Percentiles rank a stretch among this genome's conserved stretches.
phyloP scores from a whole-genome alignment of 1,140 invertebrate genomes.

The Drosophila mojavensis region DNA sequence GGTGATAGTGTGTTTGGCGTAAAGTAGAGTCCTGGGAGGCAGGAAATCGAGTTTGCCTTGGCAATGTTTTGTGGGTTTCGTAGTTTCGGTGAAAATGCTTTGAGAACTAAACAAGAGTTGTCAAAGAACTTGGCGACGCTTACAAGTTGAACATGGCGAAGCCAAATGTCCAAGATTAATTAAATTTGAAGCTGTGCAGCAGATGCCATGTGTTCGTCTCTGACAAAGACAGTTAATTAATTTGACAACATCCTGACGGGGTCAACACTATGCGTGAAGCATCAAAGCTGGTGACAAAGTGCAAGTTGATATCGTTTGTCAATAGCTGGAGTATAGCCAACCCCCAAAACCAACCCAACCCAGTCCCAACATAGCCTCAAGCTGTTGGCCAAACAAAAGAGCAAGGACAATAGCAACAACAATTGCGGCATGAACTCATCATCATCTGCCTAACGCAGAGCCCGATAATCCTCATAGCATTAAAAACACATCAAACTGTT shows the following conservation, averaged over 20 bases:
- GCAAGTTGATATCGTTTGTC: conserved; percentile 65
- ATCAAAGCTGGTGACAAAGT: conserved; percentile 14
- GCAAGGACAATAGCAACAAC: background rate
- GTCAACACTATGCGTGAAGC: conserved; percentile 50
- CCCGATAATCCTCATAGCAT: conserved; percentile 61
- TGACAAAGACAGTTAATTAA: conserved; percentile 71
- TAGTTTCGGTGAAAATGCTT: conserved; percentile 43
- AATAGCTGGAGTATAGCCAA: conserved; percentile 15
- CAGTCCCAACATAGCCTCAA: too few relatives aligned
- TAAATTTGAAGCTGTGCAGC: conserved; percentile 60
- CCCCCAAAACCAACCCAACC: too few relatives aligned
- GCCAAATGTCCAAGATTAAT: conserved; percentile 61
- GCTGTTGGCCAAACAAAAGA: too few relatives aligned
- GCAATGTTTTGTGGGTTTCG: conserved; percentile 28
- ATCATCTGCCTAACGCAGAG: conserved; percentile 13
- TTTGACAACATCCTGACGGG: conserved; percentile 59
- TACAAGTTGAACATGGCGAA: background rate
- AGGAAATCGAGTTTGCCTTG: conserved; percentile 44
- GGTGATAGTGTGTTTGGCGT: conserved; percentile 35
- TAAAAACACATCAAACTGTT: conserved; percentile 78
- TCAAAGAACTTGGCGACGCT: conserved; percentile 19
- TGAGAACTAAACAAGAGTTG: conserved; percentile 30
- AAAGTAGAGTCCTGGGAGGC: conserved; percentile 61
- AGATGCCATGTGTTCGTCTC: conserved; percentile 28
- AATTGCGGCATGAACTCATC: conserved; percentile 7